phyloP scores from a whole-genome alignment of 1,140 invertebrate species.

The Latrodectus geometricus region DNA sequence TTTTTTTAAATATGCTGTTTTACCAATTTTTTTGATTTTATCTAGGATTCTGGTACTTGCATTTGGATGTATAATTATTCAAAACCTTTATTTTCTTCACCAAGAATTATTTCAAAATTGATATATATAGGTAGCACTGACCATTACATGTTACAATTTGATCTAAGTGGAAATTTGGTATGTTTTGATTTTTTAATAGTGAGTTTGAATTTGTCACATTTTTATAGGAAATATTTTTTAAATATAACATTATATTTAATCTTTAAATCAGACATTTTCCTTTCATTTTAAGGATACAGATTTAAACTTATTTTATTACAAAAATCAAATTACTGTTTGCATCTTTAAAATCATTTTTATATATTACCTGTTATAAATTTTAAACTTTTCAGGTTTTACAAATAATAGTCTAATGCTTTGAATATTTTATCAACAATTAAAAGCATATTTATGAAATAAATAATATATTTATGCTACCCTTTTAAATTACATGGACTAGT shows the following conservation, averaged over 20 bases:
- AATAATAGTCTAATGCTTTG: too few relatives aligned
- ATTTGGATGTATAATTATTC: constrained; percentile 72
- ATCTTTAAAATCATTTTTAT: constrained; percentile 61
- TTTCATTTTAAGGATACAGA: too few relatives aligned
- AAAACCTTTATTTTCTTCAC: constrained; percentile 77
- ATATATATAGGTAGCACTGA: constrained; percentile 74
- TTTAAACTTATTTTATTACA: too few relatives aligned
- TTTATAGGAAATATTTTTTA: constrained; percentile 54
- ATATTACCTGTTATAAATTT: constrained; percentile 68
- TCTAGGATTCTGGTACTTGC: constrained; percentile 69
- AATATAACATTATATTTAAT: too few relatives aligned
- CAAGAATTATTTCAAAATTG: constrained; percentile 70
- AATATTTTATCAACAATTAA: too few relatives aligned
- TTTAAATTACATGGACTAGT: too few relatives aligned
- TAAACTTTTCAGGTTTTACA: too few relatives aligned
- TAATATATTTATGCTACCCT: too few relatives aligned
- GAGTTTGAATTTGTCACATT: too few relatives aligned
- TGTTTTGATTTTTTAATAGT: constrained; percentile 13
- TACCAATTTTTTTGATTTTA: not conserved
- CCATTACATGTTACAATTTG: constrained; percentile 72
- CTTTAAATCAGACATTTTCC: too few relatives aligned
- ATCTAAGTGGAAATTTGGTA: constrained; percentile 69
- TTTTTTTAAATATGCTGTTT: not conserved
- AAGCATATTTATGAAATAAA: too few relatives aligned
- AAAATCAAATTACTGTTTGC: too few relatives aligned